phyloP scores from a whole-genome alignment of 2,113 vertebrate species.

The Illadopsis cleaveri region DNA sequence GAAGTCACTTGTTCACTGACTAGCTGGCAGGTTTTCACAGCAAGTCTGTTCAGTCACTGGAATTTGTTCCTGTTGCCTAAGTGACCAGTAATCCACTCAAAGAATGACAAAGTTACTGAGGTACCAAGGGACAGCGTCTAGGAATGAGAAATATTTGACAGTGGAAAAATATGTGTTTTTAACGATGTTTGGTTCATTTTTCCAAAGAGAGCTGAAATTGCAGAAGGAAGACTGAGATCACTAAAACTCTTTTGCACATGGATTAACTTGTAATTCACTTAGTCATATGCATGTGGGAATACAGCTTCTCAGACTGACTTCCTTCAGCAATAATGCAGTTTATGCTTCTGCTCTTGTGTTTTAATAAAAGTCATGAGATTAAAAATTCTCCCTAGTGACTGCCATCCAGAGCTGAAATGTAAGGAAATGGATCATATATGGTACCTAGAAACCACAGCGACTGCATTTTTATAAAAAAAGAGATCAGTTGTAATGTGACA shows the following conservation, averaged over 20 bases:
- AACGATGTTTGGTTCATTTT: conserved; percentile 35
- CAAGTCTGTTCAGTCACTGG: background rate
- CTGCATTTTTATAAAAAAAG: conserved; percentile 4
- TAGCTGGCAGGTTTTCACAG: background rate
- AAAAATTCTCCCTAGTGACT: conserved; percentile 71
- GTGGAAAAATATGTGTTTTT: conserved; percentile 32
- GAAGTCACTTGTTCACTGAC: background rate
- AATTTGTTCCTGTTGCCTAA: background rate
- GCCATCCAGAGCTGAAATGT: conserved; percentile 37
- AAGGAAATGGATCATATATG: conserved; percentile 18
- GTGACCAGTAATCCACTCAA: background rate
- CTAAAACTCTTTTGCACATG: conserved; percentile 70
- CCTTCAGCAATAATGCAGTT: conserved; percentile 68
- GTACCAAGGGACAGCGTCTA: background rate
- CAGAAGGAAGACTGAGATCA: conserved; percentile 59
- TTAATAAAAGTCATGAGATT: conserved; percentile 76
- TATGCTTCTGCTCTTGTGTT: conserved; percentile 59
- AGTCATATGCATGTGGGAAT: conserved; percentile 61
- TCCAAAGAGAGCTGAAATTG: conserved; percentile 49
- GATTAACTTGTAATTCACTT: conserved; percentile 81
- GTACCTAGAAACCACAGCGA: background rate
- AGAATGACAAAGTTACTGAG: background rate
- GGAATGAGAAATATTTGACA: conserved; percentile 56
- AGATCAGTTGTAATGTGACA: conserved; percentile 47
- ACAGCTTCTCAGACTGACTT: conserved; percentile 52